These are phyloP conservation scores for Drosophila percnosoma DNA, from an alignment of 2,888 invertebrate species.

Conservation along the genomic window DNA sequence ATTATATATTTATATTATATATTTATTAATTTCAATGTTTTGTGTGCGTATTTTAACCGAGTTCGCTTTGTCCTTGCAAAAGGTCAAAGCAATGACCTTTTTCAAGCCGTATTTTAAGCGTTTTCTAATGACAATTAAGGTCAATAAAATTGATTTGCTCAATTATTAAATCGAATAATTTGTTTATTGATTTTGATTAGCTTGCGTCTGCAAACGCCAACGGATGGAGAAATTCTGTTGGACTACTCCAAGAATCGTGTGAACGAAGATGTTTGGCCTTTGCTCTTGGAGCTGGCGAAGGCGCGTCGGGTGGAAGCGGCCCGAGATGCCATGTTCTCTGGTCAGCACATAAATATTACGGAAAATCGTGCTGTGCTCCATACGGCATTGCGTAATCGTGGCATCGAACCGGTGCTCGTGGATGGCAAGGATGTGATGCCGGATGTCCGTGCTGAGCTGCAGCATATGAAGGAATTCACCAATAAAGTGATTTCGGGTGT, in stretches of 20 bases:
- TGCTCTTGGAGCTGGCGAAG: slow-evolving; percentile 93
- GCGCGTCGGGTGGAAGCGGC: slow-evolving; percentile 93
- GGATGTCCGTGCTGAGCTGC: slow-evolving; percentile 94
- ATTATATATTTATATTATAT: not conserved
- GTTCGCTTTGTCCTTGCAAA: slow-evolving; percentile 68
- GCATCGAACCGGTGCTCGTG: slow-evolving; percentile 89
- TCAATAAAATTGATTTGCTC: slow-evolving; percentile 53
- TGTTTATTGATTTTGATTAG: slow-evolving; percentile 84
- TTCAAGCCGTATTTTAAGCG: slow-evolving; percentile 10
- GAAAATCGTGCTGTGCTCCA: slow-evolving; percentile 98
- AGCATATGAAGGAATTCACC: slow-evolving; percentile 97
- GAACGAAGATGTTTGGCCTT: slow-evolving; percentile 89
- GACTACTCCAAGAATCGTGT: slow-evolving; percentile 99
- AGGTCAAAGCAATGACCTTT: slow-evolving; percentile 67
- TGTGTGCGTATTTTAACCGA: slow-evolving; percentile 5
- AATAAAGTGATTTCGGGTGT: slow-evolving; percentile 90
- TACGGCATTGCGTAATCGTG: slow-evolving; percentile 94
- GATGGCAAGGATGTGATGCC: slow-evolving; percentile 96
- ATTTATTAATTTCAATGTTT: not conserved
- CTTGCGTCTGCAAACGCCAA: slow-evolving; percentile 90
- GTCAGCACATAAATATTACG: slow-evolving; percentile 98
- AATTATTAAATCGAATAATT: slow-evolving; percentile 32
- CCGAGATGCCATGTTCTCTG: slow-evolving; percentile 95
- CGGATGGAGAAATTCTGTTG: slow-evolving; percentile 95
- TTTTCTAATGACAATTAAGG: slow-evolving; percentile 43